Evolutionary conservation across 2,888 invertebrate species (phyloP).

Genomic region (Gonocerus acuteangulatus): DNA sequence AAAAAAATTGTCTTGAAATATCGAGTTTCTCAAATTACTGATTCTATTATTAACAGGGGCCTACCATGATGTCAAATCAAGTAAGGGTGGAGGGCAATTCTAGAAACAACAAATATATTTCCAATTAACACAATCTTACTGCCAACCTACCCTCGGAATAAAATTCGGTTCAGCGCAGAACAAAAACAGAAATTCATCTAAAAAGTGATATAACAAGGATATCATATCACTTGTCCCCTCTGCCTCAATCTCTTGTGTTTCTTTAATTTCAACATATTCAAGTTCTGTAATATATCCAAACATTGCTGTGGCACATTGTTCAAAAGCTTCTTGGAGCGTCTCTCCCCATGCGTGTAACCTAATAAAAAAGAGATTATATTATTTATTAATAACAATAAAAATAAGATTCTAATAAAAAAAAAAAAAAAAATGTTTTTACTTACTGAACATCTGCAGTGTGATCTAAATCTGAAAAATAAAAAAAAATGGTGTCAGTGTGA

Average conservation of each 20-base stretch:
- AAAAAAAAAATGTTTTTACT: constrained; percentile 46
- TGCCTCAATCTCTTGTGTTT: constrained; percentile 75
- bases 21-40: too few species aligned
- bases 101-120: too few species aligned
- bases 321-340: constrained; percentile 78
- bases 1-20: too few species aligned
- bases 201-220: constrained; percentile 80
- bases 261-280: constrained; percentile 67
- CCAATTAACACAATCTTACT: too few species aligned
- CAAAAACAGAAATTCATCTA: constrained; percentile 87
- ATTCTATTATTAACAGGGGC: too few species aligned
- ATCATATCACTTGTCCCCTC: constrained; percentile 75
- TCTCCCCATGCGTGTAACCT: constrained; percentile 91
- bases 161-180: constrained; percentile 88
- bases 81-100: too few species aligned
- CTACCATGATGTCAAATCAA: too few species aligned
- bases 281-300: constrained; percentile 96
- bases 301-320: constrained; percentile 92
- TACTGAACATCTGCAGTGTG: constrained; percentile 99
- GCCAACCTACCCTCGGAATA: constrained; percentile 57
- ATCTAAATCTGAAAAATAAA: constrained; percentile 67
- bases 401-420: not conserved
- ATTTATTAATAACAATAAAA: not conserved
- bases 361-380: constrained; percentile 32
- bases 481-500: too few species aligned